phyloP scores from a whole-genome alignment of 2,113 vertebrate genomes.

The Tretioscincus oriximinensis region DNA sequence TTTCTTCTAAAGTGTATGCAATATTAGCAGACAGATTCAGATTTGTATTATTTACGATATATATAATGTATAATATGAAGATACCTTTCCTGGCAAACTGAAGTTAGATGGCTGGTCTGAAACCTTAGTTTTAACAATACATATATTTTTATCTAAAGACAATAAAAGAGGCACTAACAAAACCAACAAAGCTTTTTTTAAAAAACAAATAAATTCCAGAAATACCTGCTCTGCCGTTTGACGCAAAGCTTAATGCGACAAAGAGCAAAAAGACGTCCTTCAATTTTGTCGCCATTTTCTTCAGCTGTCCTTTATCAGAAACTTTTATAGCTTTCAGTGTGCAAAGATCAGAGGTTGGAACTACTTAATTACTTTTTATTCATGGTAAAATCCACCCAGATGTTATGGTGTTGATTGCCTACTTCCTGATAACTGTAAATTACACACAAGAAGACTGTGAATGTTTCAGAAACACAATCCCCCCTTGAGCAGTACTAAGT shows the following conservation, averaged over 20 bases:
- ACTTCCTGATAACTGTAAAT: constrained; percentile 7
- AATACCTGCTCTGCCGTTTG: fast-evolving
- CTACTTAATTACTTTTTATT: background rate
- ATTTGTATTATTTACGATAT: no score
- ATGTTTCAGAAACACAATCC: background rate
- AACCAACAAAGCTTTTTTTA: background rate
- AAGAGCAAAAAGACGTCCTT: background rate
- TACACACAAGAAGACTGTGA: background rate
- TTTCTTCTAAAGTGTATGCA: background rate
- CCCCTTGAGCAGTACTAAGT: background rate
- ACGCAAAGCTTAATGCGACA: background rate
- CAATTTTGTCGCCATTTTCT: background rate
- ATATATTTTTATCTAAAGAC: background rate
- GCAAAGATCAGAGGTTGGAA: background rate
- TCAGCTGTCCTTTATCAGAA: background rate
- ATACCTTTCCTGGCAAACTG: background rate
- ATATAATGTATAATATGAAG: no score
- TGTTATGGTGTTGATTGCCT: background rate
- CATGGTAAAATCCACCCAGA: background rate
- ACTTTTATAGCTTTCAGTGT: background rate
- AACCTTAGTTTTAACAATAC: background rate
- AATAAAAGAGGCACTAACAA: background rate
- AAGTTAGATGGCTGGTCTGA: background rate
- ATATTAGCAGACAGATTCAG: background rate
- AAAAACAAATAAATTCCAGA: no score